Evolutionary conservation across 1,140 invertebrate genomes (phyloP).

Genomic region (Drosophila repletoides): DNA sequence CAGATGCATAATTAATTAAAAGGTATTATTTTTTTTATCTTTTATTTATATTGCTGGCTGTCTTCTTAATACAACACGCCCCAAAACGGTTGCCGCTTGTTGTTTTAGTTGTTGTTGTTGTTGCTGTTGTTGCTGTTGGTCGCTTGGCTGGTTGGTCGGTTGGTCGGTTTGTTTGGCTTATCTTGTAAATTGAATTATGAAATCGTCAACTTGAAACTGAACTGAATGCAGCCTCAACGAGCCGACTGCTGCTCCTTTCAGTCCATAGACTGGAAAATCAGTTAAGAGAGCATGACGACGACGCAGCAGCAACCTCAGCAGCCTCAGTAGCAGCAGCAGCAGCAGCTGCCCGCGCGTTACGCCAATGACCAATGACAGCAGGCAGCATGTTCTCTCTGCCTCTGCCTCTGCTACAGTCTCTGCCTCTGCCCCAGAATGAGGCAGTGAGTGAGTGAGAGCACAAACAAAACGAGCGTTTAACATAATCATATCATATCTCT

Average conservation of each 20-base stretch:
- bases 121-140: constrained; percentile 40
- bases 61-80: constrained; percentile 64
- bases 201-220: constrained; percentile 79
- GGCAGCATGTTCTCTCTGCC: constrained; percentile 18
- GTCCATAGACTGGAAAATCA: constrained; percentile 70
- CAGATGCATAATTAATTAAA: constrained; percentile 81
- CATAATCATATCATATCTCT: constrained; percentile 78
- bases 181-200: constrained; percentile 81
- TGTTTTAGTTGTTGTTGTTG: constrained; percentile 18
- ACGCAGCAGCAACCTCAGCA: constrained; percentile 23
- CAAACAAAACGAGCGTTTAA: constrained; percentile 79
- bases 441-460: constrained; percentile 42
- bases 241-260: constrained; percentile 60
- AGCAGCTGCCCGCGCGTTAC: constrained; percentile 42
- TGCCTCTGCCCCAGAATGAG: constrained; percentile 20
- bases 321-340: constrained; percentile 13
- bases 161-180: constrained; percentile 51
- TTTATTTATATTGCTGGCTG: constrained; percentile 45
- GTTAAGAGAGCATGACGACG: constrained; percentile 76
- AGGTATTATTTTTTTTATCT: constrained; percentile 50
- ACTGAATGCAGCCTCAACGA: constrained; percentile 57
- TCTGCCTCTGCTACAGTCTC: constrained; percentile 14
- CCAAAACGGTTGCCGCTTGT: constrained; percentile 47
- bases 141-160: constrained; percentile 30
- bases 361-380: constrained; percentile 68